These are phyloP conservation scores for Prionchulus punctatus DNA, from an alignment of 2,888 invertebrate species.

Conservation along the genomic window DNA sequence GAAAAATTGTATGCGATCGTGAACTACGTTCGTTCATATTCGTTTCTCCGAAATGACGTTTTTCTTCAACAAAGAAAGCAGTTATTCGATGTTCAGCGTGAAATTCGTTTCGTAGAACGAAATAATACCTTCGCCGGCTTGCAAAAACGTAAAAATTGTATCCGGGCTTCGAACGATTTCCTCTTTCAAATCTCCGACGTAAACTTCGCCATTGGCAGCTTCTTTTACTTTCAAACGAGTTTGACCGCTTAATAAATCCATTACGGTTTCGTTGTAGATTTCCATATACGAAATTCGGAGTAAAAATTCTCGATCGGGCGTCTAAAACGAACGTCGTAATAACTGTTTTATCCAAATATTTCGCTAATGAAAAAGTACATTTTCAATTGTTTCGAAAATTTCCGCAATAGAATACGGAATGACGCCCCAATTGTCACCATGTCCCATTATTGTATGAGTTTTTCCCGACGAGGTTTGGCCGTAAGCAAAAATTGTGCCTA, in stretches of 20 bases:
- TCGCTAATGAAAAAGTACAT: slow-evolving; percentile 22
- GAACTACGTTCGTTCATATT: slow-evolving; percentile 75
- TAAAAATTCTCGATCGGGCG: slow-evolving; percentile 53
- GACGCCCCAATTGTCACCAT: slow-evolving; percentile 49
- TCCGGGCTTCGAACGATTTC: slow-evolving; percentile 40
- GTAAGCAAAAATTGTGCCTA: slow-evolving; percentile 13
- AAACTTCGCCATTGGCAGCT: slow-evolving; percentile 41
- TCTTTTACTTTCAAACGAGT: slow-evolving; percentile 42
- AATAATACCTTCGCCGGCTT: slow-evolving; percentile 37
- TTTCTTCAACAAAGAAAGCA: slow-evolving; percentile 40
- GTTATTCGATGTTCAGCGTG: too few species aligned
- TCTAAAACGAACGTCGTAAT: slow-evolving; percentile 22
- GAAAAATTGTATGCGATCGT: slow-evolving; percentile 70
- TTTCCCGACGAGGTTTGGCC: slow-evolving; percentile 38
- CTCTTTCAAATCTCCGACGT: slow-evolving; percentile 47
- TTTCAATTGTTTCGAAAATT: slow-evolving; percentile 33
- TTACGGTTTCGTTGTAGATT: slow-evolving; percentile 68
- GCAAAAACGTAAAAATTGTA: slow-evolving; percentile 35
- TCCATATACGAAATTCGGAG: slow-evolving; percentile 65
- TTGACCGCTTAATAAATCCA: slow-evolving; percentile 51
- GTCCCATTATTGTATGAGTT: slow-evolving; percentile 68
- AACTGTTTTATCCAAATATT: too few species aligned
- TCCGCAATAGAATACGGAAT: slow-evolving; percentile 51
- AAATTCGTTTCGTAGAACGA: too few species aligned
- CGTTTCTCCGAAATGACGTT: slow-evolving; percentile 58